Evolutionary conservation across 2,888 invertebrate species (phyloP).

Genomic region (Temnothorax unifasciatus): DNA sequence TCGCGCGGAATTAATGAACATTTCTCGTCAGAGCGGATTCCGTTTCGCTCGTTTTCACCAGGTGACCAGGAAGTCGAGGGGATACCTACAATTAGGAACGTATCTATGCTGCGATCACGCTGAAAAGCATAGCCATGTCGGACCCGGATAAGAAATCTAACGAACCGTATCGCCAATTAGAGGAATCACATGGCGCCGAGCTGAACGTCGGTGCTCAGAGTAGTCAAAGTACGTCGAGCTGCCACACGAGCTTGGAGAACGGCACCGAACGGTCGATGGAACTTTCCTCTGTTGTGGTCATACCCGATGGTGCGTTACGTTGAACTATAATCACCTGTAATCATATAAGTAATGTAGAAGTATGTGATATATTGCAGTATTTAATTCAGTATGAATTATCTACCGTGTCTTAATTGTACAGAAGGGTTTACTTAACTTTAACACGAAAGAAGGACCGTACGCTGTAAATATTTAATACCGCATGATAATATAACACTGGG

Average conservation of each 20-base stretch:
- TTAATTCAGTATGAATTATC: too few species aligned
- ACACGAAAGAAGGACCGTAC: constrained; percentile 55
- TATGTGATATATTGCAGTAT: constrained; percentile 40
- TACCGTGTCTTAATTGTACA: constrained; percentile 59
- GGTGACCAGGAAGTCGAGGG: not conserved
- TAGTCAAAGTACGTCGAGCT: constrained; percentile 64
- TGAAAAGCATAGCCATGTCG: constrained; percentile 68
- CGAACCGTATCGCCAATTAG: constrained; percentile 82
- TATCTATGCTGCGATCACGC: not conserved
- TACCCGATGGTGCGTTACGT: constrained; percentile 90
- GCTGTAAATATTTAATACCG: constrained; percentile 68
- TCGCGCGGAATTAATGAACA: not conserved
- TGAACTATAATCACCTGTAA: not conserved
- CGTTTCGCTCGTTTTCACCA: not conserved
- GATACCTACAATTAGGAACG: not conserved
- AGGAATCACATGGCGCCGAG: constrained; percentile 80
- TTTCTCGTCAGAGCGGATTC: not conserved
- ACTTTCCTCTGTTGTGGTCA: constrained; percentile 93
- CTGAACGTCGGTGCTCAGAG: constrained; percentile 73
- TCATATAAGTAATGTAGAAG: constrained; percentile 11
- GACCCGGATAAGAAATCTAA: constrained; percentile 75
- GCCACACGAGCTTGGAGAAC: constrained; percentile 70
- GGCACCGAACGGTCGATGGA: constrained; percentile 87
- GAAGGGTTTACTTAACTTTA: constrained; percentile 63
- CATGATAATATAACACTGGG: constrained; percentile 61